A percentile compares a stretch with the other conserved stretches of the same genome.
Evolutionary conservation across 2,888 invertebrate species (phyloP).

Genomic region (Venusia cambrica): DNA sequence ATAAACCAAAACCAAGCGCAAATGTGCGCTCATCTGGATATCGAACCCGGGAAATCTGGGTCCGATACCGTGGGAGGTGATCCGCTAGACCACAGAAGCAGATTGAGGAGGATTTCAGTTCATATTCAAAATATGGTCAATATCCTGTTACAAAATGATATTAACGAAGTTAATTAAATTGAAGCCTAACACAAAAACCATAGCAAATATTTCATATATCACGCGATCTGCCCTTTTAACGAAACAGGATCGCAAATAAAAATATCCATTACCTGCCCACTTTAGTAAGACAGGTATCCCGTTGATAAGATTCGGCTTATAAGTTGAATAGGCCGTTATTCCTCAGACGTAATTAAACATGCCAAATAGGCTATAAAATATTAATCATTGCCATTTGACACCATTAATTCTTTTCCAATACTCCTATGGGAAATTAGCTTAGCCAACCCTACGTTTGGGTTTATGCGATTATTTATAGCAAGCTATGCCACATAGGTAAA

Average conservation of each 20-base stretch:
- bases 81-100: too few relatives aligned
- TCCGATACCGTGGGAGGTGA: too few relatives aligned
- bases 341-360: conserved; percentile 2
- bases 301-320: conserved; percentile 18
- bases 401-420: conserved; percentile 16
- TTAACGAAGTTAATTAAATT: too few relatives aligned
- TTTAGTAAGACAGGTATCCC: conserved; percentile 17
- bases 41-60: too few relatives aligned
- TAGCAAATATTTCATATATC: too few relatives aligned
- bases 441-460: conserved; percentile 10
- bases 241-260: conserved; percentile 23
- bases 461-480: conserved; percentile 14
- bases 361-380: conserved; percentile 7
- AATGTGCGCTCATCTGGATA: too few relatives aligned
- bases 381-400: conserved; percentile 16
- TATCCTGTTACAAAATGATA: too few relatives aligned
- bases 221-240: conserved; percentile 16
- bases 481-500: conserved; percentile 7
- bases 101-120: too few relatives aligned
- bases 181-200: too few relatives aligned
- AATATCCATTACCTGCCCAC: conserved; percentile 22
- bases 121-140: too few relatives aligned
- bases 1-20: too few relatives aligned
- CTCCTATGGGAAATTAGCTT: conserved; percentile 17
- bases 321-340: conserved; percentile 14